These are phyloP conservation scores for Pseudochirops corinnae DNA, from an alignment of 2,797 vertebrate genomes.

Conservation along the genomic window DNA sequence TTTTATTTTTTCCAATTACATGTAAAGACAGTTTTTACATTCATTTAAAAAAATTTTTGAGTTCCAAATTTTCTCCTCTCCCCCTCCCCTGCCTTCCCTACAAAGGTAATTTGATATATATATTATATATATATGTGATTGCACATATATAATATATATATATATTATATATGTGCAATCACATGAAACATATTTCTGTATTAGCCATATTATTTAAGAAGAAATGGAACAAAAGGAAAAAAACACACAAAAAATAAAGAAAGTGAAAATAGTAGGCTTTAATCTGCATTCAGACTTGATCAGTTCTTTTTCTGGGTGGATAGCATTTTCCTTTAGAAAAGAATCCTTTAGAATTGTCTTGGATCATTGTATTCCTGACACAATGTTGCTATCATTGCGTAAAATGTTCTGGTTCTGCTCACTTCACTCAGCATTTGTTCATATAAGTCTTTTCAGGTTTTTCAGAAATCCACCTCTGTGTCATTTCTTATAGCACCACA, in stretches of 20 bases:
- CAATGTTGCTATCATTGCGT: not conserved
- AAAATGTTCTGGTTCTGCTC: not conserved
- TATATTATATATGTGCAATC: not conserved
- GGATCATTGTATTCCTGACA: not conserved
- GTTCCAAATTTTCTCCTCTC: not conserved
- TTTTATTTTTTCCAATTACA: not conserved
- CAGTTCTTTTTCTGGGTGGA: not conserved
- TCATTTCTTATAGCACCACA: not conserved
- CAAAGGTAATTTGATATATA: not conserved
- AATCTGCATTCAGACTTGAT: not conserved
- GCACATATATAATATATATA: too few relatives aligned
- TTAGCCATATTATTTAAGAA: not conserved
- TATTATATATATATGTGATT: too few relatives aligned
- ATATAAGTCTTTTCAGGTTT: not conserved
- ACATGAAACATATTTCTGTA: not conserved
- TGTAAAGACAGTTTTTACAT: not conserved
- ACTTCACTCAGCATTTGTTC: not conserved
- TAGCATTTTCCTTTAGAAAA: not conserved
- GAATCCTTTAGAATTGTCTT: not conserved
- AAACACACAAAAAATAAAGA: not conserved
- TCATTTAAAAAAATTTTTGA: not conserved
- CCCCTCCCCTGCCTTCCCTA: not conserved
- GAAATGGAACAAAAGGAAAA: not conserved
- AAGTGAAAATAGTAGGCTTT: not conserved
- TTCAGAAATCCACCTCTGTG: not conserved